A percentile compares a stretch with the other conserved stretches of the same genome.
These are phyloP conservation scores for Eulemur macaco DNA, from an alignment of 2,113 vertebrate species.

Conservation along the genomic window DNA sequence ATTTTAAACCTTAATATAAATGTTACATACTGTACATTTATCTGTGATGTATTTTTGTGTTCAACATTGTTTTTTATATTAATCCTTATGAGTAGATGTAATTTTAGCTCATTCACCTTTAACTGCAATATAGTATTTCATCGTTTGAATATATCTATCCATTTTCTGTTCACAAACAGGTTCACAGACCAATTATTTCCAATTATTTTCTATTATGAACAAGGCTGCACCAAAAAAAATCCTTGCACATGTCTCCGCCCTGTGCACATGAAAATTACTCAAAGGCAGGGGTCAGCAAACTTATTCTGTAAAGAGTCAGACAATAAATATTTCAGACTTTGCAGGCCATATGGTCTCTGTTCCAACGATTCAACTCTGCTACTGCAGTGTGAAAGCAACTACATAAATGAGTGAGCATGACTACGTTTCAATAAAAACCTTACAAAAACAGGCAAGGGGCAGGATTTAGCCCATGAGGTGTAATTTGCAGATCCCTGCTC, in stretches of 20 bases:
- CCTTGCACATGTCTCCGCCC: background rate
- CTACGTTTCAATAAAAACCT: background rate
- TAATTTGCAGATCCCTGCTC: background rate
- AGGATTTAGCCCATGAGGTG: background rate
- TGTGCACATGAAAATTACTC: background rate
- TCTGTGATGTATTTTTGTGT: background rate
- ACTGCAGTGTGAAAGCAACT: background rate
- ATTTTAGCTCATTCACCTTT: background rate
- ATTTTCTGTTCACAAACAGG: constrained; percentile 1
- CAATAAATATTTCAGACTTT: background rate
- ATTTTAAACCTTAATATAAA: background rate
- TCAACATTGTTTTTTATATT: background rate
- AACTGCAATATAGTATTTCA: background rate
- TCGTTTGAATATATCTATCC: background rate
- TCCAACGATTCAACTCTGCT: background rate
- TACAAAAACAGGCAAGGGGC: background rate
- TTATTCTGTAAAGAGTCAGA: background rate
- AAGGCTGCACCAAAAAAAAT: background rate
- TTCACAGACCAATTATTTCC: background rate
- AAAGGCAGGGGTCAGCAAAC: background rate
- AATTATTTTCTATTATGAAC: constrained; percentile 13
- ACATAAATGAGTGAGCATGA: background rate
- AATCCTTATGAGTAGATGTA: background rate
- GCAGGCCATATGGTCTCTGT: background rate
- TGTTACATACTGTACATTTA: background rate